Conservation (phyloP, 2,113 vertebrate genomes). For the Solea solea region DNA sequence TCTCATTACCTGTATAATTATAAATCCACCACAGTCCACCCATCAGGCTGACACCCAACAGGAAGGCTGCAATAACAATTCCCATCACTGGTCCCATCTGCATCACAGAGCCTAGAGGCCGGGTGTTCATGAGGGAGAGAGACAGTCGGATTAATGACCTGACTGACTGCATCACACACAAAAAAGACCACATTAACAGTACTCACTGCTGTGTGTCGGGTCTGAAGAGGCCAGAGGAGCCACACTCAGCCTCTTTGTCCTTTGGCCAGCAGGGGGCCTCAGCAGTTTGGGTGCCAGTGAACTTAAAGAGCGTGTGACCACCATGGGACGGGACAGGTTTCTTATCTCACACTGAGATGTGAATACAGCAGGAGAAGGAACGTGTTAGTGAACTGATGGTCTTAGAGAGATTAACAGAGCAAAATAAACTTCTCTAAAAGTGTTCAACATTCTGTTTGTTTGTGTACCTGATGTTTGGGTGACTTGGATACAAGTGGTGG, state of each 20-base stretch:
- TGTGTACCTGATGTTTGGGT: constrained; percentile 64
- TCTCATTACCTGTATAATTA: constrained; percentile 75
- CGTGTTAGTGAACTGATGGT: not conserved
- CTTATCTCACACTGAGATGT: constrained; percentile 78
- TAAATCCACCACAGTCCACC: constrained; percentile 83
- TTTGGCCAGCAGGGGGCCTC: constrained; percentile 54
- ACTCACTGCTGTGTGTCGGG: constrained; percentile 51
- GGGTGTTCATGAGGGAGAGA: not conserved
- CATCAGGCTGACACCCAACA: constrained; percentile 79
- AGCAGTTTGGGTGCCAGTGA: constrained; percentile 46
- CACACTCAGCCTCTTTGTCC: constrained; percentile 49
- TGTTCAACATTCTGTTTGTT: not conserved
- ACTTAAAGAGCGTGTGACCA: constrained; percentile 75
- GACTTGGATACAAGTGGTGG: constrained; percentile 65
- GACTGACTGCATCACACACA: not conserved
- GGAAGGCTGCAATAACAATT: constrained; percentile 79
- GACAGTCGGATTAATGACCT: not conserved
- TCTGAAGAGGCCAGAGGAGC: constrained; percentile 23
- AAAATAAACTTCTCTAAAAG: not conserved
- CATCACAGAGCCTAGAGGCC: constrained; percentile 54
- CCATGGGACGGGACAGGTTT: constrained; percentile 81
- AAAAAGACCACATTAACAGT: not conserved
- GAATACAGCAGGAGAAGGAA: not conserved
- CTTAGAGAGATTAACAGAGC: too few relatives aligned
- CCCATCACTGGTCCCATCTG: constrained; percentile 70